Evolutionary conservation across 1,140 invertebrate genomes (phyloP).

Genomic region (Procambarus clarkii): DNA sequence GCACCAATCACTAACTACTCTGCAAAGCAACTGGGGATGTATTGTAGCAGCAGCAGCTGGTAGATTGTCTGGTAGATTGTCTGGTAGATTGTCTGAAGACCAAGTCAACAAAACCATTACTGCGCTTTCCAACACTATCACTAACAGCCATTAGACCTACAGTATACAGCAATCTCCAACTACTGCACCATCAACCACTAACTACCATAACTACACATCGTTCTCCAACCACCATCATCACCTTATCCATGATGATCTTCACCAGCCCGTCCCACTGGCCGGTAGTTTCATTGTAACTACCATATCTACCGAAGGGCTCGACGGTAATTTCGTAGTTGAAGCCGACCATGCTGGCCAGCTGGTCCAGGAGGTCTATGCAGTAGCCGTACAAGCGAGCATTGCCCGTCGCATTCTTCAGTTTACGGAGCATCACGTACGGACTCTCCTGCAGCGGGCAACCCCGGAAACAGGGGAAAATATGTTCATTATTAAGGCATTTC

Average conservation of each 20-base stretch:
- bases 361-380: constrained; percentile 85
- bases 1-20: too few relatives aligned
- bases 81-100: too few relatives aligned
- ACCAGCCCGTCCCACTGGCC: constrained; percentile 81
- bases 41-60: too few relatives aligned
- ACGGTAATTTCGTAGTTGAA: constrained; percentile 79
- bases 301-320: constrained; percentile 78
- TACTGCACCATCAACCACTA: background rate
- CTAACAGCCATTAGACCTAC: background rate
- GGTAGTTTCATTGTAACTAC: constrained; percentile 76
- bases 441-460: constrained; percentile 78
- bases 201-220: constrained; percentile 1
- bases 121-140: background rate
- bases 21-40: too few relatives aligned
- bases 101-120: too few relatives aligned
- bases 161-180: background rate
- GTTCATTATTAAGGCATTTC: too few relatives aligned
- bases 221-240: constrained; percentile 67
- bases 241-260: constrained; percentile 78
- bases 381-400: constrained; percentile 87
- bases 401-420: constrained; percentile 80
- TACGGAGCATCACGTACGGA: constrained; percentile 84
- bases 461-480: background rate
- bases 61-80: too few relatives aligned
- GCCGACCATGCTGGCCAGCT: constrained; percentile 76